Conservation (phyloP, 2,113 vertebrate genomes). For the Girardinichthys multiradiatus region DNA sequence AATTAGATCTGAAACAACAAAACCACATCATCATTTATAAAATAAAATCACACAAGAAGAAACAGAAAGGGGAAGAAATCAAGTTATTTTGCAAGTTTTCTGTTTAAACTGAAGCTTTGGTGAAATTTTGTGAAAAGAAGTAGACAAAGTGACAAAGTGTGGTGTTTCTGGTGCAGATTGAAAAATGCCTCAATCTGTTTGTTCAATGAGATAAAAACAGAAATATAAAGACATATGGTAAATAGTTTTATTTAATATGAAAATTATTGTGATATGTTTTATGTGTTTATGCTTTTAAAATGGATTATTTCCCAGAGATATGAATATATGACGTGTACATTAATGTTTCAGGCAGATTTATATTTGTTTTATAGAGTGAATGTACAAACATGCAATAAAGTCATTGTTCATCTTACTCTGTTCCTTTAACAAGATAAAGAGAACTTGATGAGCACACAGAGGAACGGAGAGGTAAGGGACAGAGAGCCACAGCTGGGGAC, state of each 20-base stretch:
- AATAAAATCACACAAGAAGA: too few species aligned
- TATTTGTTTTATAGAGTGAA: background rate
- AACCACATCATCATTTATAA: too few species aligned
- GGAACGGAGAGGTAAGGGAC: background rate
- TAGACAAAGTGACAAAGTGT: background rate
- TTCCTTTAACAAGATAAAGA: conserved; percentile 9
- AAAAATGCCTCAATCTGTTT: background rate
- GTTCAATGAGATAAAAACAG: background rate
- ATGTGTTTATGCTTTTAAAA: background rate
- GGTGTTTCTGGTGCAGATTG: background rate
- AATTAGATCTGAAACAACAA: too few species aligned
- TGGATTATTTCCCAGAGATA: too few species aligned
- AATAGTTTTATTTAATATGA: background rate
- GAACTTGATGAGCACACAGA: conserved; percentile 9
- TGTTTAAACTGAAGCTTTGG: background rate
- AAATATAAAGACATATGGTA: background rate
- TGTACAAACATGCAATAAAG: background rate
- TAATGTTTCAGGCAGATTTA: background rate
- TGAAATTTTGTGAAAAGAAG: conserved; percentile 26
- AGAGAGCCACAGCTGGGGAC: conserved; percentile 30
- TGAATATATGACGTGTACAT: too few species aligned
- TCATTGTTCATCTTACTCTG: background rate
- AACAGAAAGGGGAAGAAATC: too few species aligned
- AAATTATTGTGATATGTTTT: background rate
- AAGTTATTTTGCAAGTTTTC: too few species aligned